A percentile compares a stretch with the other conserved stretches of the same genome.
Evolutionary conservation across 2,113 vertebrate species (phyloP).

Genomic region (Sinocyclocheilus anophthalmus): DNA sequence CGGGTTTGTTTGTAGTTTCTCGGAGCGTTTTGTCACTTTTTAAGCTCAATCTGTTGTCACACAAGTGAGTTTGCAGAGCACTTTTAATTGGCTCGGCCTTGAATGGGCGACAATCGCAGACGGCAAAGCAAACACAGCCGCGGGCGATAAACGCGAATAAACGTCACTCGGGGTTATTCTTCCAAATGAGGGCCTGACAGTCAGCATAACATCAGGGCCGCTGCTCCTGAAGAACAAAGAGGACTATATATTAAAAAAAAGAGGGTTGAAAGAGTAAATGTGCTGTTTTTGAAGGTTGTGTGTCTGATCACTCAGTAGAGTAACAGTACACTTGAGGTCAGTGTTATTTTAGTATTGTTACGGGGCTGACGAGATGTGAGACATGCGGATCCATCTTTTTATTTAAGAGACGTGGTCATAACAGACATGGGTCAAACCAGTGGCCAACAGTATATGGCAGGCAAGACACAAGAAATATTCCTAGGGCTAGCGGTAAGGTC

Average conservation of each 20-base stretch:
- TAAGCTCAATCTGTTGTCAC: not conserved
- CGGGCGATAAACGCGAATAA: not conserved
- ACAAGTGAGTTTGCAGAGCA: slow-evolving; percentile 12
- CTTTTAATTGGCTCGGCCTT: slow-evolving; percentile 54
- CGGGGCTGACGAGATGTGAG: no score
- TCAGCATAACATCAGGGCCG: slow-evolving; percentile 14
- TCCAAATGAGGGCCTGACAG: slow-evolving; percentile 16
- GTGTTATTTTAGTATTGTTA: not conserved
- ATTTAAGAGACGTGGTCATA: no score
- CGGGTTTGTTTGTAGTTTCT: not conserved
- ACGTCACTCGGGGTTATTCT: not conserved
- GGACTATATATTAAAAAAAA: not conserved
- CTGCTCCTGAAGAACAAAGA: no score
- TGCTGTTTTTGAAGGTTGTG: not conserved
- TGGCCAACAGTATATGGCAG: no score
- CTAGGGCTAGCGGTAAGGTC: no score
- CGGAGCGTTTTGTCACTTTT: not conserved
- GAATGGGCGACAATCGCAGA: slow-evolving; percentile 34
- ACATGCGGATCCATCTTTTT: no score
- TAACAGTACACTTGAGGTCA: not conserved
- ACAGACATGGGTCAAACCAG: no score
- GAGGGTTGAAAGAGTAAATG: not conserved
- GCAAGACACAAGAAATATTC: no score
- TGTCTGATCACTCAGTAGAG: not conserved
- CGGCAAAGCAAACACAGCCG: slow-evolving; percentile 42